Conservation (phyloP, 2,888 invertebrate species). For the Chesias legatella region DNA sequence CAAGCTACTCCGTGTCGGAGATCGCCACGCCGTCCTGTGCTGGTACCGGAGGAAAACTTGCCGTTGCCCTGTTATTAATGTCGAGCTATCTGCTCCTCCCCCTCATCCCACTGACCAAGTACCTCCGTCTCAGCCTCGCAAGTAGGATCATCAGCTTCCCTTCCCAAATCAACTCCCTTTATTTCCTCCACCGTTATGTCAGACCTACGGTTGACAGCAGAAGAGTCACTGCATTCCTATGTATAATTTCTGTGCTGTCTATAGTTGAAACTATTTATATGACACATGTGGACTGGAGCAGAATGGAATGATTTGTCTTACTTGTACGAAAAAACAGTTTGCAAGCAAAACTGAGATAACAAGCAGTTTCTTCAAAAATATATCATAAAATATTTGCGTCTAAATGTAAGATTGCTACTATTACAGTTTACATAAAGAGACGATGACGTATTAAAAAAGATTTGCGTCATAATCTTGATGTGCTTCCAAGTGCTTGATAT, state of each 20-base stretch:
- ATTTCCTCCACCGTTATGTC: constrained; percentile 40
- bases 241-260: constrained; percentile 35
- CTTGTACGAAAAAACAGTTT: no score
- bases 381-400: no score
- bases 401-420: no score
- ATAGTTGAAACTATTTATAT: constrained; percentile 41
- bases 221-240: constrained; percentile 33
- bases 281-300: constrained; percentile 41
- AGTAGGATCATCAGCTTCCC: constrained; percentile 44
- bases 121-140: constrained; percentile 42
- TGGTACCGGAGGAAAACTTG: constrained; percentile 13
- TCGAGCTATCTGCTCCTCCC: constrained; percentile 30
- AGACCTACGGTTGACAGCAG: constrained; percentile 35
- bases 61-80: constrained; percentile 23
- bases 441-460: no score
- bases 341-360: no score
- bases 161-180: constrained; percentile 40
- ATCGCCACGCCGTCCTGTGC: constrained; percentile 29
- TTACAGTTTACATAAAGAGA: no score
- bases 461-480: no score
- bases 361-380: no score
- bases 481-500: no score
- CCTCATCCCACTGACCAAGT: constrained; percentile 25
- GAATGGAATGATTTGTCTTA: constrained; percentile 34
- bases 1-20: constrained; percentile 41